Conservation (phyloP, 2,113 vertebrate genomes). For the Cyphomyrus discorhynchus region DNA sequence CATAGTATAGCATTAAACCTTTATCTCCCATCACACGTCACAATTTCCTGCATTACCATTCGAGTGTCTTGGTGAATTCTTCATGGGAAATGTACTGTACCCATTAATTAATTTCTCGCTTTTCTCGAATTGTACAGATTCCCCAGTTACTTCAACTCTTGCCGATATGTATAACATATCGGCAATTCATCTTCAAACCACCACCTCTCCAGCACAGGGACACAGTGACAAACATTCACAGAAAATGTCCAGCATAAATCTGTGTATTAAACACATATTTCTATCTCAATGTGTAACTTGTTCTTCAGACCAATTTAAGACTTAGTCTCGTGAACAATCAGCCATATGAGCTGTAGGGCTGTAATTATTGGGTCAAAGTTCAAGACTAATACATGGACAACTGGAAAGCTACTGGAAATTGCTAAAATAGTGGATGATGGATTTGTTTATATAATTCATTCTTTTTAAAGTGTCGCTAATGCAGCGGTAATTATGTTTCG, state of each 20-base stretch:
- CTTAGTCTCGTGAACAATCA: background rate
- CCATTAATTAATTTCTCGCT: slow-evolving; percentile 10
- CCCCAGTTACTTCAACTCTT: background rate
- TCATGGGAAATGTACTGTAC: background rate
- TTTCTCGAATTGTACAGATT: background rate
- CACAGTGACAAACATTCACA: background rate
- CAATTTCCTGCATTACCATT: slow-evolving; percentile 1
- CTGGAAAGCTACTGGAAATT: background rate
- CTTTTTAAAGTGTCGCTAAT: background rate
- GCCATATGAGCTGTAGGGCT: background rate
- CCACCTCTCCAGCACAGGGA: background rate
- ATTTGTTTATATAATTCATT: background rate
- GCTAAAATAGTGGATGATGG: background rate
- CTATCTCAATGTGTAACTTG: background rate
- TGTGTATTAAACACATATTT: background rate
- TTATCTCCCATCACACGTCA: background rate
- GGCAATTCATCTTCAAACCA: background rate
- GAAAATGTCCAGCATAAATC: background rate
- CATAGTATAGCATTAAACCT: background rate
- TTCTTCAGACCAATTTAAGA: background rate
- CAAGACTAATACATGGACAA: background rate
- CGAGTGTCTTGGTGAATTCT: slow-evolving; percentile 7
- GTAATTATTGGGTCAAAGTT: background rate
- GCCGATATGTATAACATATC: background rate
- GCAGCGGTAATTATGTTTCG: background rate